Conservation (phyloP, 30 jellyfish, hydroid and myxozoan genomes). For the Aurelia sp. region DNA sequence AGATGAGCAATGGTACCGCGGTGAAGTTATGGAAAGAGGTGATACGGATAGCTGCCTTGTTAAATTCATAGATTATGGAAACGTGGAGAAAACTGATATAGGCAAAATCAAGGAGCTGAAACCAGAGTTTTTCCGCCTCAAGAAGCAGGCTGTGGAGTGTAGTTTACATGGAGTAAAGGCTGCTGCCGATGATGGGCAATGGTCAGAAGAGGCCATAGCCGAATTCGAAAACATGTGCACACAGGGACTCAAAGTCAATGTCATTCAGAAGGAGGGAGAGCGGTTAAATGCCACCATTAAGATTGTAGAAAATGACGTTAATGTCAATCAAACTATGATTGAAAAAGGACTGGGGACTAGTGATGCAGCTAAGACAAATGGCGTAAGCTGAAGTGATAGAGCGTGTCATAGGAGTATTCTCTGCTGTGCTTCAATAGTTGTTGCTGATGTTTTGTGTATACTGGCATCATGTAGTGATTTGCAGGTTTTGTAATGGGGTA, state of each 20-base stretch:
- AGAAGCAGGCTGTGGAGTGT: slow-evolving; percentile 66
- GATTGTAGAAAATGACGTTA: slow-evolving; percentile 26
- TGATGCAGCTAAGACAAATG: slow-evolving; percentile 13
- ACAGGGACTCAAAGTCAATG: slow-evolving; percentile 32
- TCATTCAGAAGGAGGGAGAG: slow-evolving; percentile 47
- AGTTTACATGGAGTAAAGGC: slow-evolving; percentile 67
- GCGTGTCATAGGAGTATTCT: no score
- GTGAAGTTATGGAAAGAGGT: slow-evolving; percentile 29
- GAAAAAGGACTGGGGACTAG: slow-evolving; percentile 52
- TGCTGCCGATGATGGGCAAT: slow-evolving; percentile 8
- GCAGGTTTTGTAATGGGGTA: no score
- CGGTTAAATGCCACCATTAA: slow-evolving; percentile 17
- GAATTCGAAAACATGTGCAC: slow-evolving; percentile 59
- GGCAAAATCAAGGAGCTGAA: slow-evolving; percentile 29
- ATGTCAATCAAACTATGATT: slow-evolving; percentile 66
- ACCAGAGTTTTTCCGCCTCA: slow-evolving; percentile 14
- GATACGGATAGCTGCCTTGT: slow-evolving; percentile 37
- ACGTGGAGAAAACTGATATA: slow-evolving; percentile 34
- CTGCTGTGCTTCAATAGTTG: no score
- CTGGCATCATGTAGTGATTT: no score
- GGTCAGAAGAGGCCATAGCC: slow-evolving; percentile 60
- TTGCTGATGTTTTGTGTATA: no score
- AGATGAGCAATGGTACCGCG: slow-evolving; percentile 76
- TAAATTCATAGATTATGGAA: slow-evolving; percentile 75
- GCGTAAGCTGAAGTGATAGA: neutral